Conservation (phyloP, 2,113 vertebrate genomes). For the Lophochroa leadbeateri region DNA sequence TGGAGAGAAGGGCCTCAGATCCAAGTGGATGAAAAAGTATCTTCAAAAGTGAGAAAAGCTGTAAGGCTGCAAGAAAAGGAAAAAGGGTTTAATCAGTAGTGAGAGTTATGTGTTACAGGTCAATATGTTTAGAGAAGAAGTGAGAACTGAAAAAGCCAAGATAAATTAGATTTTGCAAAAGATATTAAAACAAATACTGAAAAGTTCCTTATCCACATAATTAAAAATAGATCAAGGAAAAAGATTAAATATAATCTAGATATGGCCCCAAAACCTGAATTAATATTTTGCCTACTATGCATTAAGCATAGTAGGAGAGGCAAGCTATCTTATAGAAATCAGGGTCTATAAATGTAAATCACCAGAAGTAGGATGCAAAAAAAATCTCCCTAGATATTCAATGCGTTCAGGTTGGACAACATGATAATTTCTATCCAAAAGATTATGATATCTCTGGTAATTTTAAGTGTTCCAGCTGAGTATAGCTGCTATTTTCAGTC, state of each 20-base stretch:
- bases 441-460: background rate
- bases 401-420: background rate
- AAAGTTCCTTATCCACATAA: slow-evolving; percentile 34
- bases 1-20: background rate
- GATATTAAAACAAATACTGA: slow-evolving; percentile 52
- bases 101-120: slow-evolving; percentile 4
- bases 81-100: background rate
- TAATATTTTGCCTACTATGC: background rate
- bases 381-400: background rate
- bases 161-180: slow-evolving; percentile 43
- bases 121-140: slow-evolving; percentile 28
- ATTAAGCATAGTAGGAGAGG: background rate
- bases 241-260: slow-evolving; percentile 19
- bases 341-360: background rate
- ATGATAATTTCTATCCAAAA: background rate
- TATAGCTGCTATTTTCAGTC: background rate
- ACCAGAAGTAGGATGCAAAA: background rate
- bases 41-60: slow-evolving; percentile 9
- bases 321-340: background rate
- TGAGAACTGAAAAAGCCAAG: slow-evolving; percentile 28
- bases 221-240: slow-evolving; percentile 57
- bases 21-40: background rate
- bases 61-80: background rate
- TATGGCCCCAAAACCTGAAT: background rate
- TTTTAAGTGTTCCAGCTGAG: background rate